Base-by-base conservation (phyloP, 2,113 vertebrate species). In the Saguinus midas region DNA sequence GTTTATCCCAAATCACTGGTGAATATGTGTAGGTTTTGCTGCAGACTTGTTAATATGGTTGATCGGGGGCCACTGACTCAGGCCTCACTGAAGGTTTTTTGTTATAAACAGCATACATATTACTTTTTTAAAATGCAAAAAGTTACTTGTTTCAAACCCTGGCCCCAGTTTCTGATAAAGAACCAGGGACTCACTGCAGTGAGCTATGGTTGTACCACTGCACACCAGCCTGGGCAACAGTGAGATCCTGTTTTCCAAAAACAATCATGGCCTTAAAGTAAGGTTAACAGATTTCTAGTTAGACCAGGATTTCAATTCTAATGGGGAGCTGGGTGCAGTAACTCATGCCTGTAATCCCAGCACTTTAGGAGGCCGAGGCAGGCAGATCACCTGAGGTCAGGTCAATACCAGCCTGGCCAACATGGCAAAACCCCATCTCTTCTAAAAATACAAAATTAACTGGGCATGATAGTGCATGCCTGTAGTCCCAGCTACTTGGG, bases 101-200 rank as follows among this genome's bases (percentile, higher is more conserved):
- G 0, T 48, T 9, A 68, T 20, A 18, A 5, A 16, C 1, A 25
- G 6, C 40, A 5, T 73, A 35, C 13, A 0, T 35, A 25, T n/a
- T 66, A n/a, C 68, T 58, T 79, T 92, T 83, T 43, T 23, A 58
- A 73, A 68, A 52, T 66, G 68, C 66, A 86, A 16, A 81, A 35
- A 6, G 9, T 16, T 45, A 12, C 32, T 29, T n/a, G 21, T 27
- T 92, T 40, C 40, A 78, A 83, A 25, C 45, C 3, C 61, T 75
- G 61, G 9, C 12, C 25, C 14, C 27, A 37, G 3, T 35, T 95
- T 94, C 73, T 58, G 5, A 43, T 83, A 52, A 68, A 85, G 68
- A 25, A 7, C 48, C 37, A 70, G 5, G 40, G 32, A 61, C 25
- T 91, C 35, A 9, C 29, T 64, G 61, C 61, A 64, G 61, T 64